Conservation (phyloP, 2,113 vertebrate species). For the Protobothrops mucrosquamatus region DNA sequence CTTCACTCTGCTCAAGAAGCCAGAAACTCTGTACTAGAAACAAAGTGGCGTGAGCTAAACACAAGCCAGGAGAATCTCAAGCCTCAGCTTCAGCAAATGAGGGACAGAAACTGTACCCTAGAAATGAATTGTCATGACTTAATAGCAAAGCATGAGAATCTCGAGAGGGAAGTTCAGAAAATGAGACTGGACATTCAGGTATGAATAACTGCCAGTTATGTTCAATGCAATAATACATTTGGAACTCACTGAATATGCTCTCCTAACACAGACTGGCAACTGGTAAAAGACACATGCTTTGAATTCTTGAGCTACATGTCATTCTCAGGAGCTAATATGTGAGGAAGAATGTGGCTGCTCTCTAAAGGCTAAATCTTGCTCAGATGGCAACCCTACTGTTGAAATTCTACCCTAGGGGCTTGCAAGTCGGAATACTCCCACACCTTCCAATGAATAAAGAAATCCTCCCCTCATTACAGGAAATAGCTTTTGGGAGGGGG, state of each 20-base stretch:
- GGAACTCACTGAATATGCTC: background rate
- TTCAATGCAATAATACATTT: background rate
- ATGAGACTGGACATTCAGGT: conserved; percentile 67
- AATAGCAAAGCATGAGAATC: conserved; percentile 64
- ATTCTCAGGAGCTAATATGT: background rate
- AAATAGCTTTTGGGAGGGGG: background rate
- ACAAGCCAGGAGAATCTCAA: conserved; percentile 70
- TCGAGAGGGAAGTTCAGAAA: conserved; percentile 68
- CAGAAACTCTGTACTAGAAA: conserved; percentile 72
- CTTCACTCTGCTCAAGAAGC: conserved; percentile 73
- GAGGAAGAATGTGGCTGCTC: background rate
- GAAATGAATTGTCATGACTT: conserved; percentile 75
- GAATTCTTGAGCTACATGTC: background rate
- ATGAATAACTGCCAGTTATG: background rate
- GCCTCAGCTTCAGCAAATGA: conserved; percentile 63
- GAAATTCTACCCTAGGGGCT: too few relatives aligned
- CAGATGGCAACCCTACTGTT: background rate
- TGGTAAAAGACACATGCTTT: background rate
- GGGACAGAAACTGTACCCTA: conserved; percentile 64
- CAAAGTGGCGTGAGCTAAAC: conserved; percentile 70
- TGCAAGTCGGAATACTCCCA: background rate
- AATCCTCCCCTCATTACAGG: background rate
- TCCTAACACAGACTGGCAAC: background rate
- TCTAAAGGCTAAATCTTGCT: background rate
- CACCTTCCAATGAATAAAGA: background rate